Conservation (phyloP, 2,113 vertebrate genomes). For the Pachypanchax playfairii region DNA sequence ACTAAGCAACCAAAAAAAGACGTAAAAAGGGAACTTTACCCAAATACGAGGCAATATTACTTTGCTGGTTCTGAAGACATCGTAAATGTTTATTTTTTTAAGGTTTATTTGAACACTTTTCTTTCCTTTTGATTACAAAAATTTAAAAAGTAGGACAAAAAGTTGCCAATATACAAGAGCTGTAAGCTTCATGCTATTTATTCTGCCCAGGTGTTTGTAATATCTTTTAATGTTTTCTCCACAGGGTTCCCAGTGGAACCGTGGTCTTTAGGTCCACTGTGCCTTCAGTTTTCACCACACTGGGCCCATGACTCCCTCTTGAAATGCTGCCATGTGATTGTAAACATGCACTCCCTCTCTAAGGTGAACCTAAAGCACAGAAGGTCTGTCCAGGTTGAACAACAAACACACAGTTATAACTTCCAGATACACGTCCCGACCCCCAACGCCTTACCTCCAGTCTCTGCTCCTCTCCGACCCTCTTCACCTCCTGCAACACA, state of each 20-base stretch:
- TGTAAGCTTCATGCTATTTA: neutral
- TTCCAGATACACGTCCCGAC: conserved; percentile 44
- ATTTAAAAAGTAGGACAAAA: too few relatives aligned
- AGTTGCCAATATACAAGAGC: neutral
- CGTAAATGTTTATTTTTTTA: too few relatives aligned
- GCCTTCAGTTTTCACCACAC: conserved; percentile 30
- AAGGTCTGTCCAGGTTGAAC: conserved; percentile 41
- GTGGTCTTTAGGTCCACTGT: conserved; percentile 15
- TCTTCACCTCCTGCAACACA: conserved; percentile 37
- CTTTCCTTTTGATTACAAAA: too few relatives aligned
- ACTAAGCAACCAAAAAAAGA: too few relatives aligned
- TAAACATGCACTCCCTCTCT: conserved; percentile 5
- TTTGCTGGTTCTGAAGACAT: too few relatives aligned
- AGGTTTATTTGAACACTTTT: too few relatives aligned
- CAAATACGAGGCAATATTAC: too few relatives aligned
- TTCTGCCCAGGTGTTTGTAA: conserved; percentile 7
- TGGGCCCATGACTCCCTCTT: conserved; percentile 40
- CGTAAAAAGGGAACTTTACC: too few relatives aligned
- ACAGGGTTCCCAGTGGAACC: conserved; percentile 2
- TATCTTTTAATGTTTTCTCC: conserved; percentile 35
- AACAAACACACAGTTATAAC: conserved; percentile 25
- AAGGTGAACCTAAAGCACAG: conserved; percentile 41
- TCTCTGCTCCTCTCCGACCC: conserved; percentile 41
- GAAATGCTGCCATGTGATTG: conserved; percentile 25
- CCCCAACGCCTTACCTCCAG: conserved; percentile 41